Percentiles rank a stretch among this genome's conserved stretches.
Conservation (phyloP, 1,140 invertebrate genomes). For the Drosophila aff. region DNA sequence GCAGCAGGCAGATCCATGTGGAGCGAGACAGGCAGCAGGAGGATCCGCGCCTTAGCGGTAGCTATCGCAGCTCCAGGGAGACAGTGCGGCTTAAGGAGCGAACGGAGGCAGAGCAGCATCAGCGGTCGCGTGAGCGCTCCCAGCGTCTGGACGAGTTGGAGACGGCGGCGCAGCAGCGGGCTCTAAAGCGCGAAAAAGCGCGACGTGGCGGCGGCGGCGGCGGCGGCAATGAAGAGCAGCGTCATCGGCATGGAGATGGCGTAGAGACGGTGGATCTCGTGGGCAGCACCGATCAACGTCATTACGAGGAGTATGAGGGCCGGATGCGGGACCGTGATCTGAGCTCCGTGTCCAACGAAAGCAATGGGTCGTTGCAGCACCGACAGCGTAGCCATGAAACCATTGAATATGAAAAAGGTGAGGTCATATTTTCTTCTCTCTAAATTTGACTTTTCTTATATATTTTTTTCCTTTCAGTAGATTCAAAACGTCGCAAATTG, state of each 20-base stretch:
- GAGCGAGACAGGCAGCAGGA: constrained; percentile 49
- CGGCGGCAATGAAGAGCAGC: constrained; percentile 60
- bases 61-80: constrained; percentile 56
- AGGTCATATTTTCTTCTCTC: constrained; percentile 2
- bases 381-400: constrained; percentile 83
- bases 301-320: constrained; percentile 79
- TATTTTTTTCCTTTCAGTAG: constrained; percentile 77
- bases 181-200: constrained; percentile 58
- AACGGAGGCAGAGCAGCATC: constrained; percentile 57
- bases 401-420: constrained; percentile 86
- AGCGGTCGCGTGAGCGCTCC: constrained; percentile 53
- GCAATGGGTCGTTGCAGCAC: constrained; percentile 84
- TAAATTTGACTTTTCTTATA: not conserved
- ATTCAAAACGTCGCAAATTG: constrained; percentile 92
- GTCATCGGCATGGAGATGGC: constrained; percentile 57
- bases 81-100: constrained; percentile 53
- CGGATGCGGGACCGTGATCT: constrained; percentile 77
- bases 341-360: constrained; percentile 85
- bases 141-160: constrained; percentile 66
- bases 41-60: constrained; percentile 54
- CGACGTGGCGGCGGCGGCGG: constrained; percentile 44
- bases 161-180: constrained; percentile 27
- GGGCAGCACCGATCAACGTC: constrained; percentile 57
- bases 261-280: constrained; percentile 68
- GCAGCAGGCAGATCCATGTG: constrained; percentile 39